Percentiles rank a stretch among this genome's conserved stretches.
These are phyloP conservation scores for Romanogobio albipinnatus DNA, from an alignment of 2,113 vertebrate genomes.

Conservation along the genomic window DNA sequence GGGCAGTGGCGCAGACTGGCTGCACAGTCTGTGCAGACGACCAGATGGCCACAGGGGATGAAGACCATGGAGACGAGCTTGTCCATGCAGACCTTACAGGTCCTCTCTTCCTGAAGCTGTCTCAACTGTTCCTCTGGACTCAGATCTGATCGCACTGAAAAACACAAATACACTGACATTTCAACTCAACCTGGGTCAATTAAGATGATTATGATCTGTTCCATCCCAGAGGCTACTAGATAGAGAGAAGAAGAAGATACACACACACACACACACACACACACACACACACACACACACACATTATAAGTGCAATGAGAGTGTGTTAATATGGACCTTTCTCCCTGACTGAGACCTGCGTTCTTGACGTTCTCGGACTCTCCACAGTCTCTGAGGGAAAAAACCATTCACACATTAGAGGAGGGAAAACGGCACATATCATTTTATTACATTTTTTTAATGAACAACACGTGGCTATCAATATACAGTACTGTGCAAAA, in stretches of 20 bases:
- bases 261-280: constrained; percentile 6
- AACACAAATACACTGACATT: constrained; percentile 14
- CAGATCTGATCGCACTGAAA: constrained; percentile 61
- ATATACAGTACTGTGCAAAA: no score
- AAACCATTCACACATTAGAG: constrained; percentile 33
- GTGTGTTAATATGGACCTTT: constrained; percentile 73
- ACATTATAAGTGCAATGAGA: constrained; percentile 1
- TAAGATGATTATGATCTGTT: not conserved
- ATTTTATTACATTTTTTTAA: not conserved
- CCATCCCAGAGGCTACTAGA: not conserved
- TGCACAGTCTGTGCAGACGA: constrained; percentile 86
- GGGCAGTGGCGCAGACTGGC: constrained; percentile 84
- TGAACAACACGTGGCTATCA: no score
- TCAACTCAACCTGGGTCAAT: no score
- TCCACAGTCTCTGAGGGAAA: constrained; percentile 70
- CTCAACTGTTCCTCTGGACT: constrained; percentile 82
- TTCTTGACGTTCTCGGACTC: constrained; percentile 66
- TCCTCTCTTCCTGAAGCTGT: constrained; percentile 84
- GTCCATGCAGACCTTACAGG: constrained; percentile 94
- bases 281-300: constrained; percentile 40
- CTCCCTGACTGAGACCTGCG: constrained; percentile 63
- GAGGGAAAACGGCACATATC: not conserved
- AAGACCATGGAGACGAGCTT: constrained; percentile 85
- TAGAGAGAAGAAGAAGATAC: not conserved
- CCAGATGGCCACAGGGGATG: constrained; percentile 91